phyloP scores from a whole-genome alignment of 2,113 vertebrate species.

The Ailuropoda melanoleuca region DNA sequence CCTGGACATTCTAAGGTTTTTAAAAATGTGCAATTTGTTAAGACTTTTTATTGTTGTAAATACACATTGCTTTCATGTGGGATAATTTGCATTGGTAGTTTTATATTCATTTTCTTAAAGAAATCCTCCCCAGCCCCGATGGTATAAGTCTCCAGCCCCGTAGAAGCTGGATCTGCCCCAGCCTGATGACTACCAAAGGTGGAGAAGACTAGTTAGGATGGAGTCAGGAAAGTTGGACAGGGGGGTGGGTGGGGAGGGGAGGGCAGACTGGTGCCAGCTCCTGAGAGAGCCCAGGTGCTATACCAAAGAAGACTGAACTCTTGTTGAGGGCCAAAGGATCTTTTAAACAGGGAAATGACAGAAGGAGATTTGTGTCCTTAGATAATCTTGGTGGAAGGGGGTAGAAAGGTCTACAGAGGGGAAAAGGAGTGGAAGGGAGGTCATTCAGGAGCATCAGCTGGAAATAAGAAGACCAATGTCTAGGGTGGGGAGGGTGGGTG shows the following conservation, averaged over 20 bases:
- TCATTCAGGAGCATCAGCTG: neutral
- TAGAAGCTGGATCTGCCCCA: neutral
- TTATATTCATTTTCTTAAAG: neutral
- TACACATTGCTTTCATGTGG: neutral
- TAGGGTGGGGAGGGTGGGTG: neutral
- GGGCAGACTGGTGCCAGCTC: neutral
- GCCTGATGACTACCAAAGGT: too few species aligned
- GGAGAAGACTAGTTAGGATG: neutral
- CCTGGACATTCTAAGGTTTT: neutral
- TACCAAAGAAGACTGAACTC: neutral
- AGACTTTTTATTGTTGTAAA: neutral
- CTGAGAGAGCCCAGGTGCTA: neutral
- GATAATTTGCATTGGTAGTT: neutral
- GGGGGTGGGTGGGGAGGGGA: accelerated
- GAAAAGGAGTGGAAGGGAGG: neutral
- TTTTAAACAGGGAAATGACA: neutral
- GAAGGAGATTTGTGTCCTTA: neutral
- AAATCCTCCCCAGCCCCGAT: neutral
- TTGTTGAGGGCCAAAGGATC: neutral
- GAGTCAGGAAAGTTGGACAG: neutral
- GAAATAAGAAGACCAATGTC: neutral
- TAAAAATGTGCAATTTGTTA: neutral
- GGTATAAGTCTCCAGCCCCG: neutral
- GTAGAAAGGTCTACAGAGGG: neutral
- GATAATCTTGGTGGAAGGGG: neutral